Conservation (phyloP, 2,888 invertebrate species). For the Drosophila nr. fundita region DNA sequence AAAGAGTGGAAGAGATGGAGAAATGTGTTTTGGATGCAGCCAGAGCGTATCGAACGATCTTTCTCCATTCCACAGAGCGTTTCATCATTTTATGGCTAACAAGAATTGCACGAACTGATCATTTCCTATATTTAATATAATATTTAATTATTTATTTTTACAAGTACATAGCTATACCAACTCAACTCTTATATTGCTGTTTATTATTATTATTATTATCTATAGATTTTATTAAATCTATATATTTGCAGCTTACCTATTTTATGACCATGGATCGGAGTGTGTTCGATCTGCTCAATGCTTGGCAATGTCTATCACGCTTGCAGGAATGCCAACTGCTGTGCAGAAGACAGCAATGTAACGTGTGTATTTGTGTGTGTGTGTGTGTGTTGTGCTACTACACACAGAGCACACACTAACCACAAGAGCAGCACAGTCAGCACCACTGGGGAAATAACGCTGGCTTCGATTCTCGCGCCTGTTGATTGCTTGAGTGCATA, state of each 20-base stretch:
- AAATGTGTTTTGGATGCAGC: constrained; percentile 17
- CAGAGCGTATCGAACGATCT: constrained; percentile 17
- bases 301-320: constrained; percentile 54
- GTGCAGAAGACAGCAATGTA: constrained; percentile 44
- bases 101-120: not conserved
- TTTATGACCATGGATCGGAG: not conserved
- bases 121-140: not conserved
- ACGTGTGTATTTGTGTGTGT: not conserved
- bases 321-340: constrained; percentile 65
- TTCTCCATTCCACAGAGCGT: constrained; percentile 22
- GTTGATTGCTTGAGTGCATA: constrained; percentile 77
- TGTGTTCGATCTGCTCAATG: constrained; percentile 21
- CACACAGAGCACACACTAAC: constrained; percentile 15
- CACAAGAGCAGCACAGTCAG: constrained; percentile 11
- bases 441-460: not conserved
- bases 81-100: not conserved
- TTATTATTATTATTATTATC: no score
- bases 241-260: not conserved
- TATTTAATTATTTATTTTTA: not conserved
- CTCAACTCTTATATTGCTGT: not conserved
- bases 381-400: constrained; percentile 19
- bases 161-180: no score
- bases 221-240: not conserved
- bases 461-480: constrained; percentile 53
- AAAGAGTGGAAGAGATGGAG: not conserved